Conservation (phyloP, 2,113 vertebrate genomes). For the Spea multiplicata region DNA sequence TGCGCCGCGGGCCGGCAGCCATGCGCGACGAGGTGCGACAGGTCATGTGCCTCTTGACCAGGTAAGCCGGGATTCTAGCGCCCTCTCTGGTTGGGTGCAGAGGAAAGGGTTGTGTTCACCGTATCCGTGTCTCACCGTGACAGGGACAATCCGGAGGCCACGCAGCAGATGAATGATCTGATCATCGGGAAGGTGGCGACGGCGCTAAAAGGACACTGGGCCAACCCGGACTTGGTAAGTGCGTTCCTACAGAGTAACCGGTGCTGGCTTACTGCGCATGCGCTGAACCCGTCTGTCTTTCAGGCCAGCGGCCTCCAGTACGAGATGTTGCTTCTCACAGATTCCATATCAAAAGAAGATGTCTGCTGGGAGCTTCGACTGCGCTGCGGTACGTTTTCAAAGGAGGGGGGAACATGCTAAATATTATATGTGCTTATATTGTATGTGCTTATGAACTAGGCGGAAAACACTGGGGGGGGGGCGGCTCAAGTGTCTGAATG, state of each 20-base stretch:
- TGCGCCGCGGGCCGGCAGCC: constrained; percentile 82
- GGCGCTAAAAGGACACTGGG: constrained; percentile 96
- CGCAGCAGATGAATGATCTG: constrained; percentile 96
- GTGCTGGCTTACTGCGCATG: not conserved
- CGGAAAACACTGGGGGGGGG: too few relatives aligned
- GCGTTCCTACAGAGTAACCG: too few relatives aligned
- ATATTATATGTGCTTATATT: too few relatives aligned
- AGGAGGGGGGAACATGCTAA: too few relatives aligned
- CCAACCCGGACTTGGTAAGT: constrained; percentile 92
- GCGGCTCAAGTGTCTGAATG: too few relatives aligned
- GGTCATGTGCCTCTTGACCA: constrained; percentile 96
- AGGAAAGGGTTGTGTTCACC: not conserved
- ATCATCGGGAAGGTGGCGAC: constrained; percentile 95
- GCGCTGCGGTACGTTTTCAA: constrained; percentile 83
- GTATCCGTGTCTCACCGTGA: not conserved
- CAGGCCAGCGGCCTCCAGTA: constrained; percentile 97
- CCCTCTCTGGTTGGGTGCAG: not conserved
- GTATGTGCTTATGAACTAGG: too few relatives aligned
- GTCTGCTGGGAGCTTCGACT: constrained; percentile 95
- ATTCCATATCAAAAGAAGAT: constrained; percentile 96
- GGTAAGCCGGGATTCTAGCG: constrained; percentile 61
- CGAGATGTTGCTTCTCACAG: constrained; percentile 94
- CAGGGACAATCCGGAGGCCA: constrained; percentile 96
- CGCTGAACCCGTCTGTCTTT: not conserved
- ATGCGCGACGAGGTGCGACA: constrained; percentile 96